These are phyloP conservation scores for Neotoxoptera formosana DNA, from an alignment of 1,140 invertebrate genomes.

Conservation along the genomic window DNA sequence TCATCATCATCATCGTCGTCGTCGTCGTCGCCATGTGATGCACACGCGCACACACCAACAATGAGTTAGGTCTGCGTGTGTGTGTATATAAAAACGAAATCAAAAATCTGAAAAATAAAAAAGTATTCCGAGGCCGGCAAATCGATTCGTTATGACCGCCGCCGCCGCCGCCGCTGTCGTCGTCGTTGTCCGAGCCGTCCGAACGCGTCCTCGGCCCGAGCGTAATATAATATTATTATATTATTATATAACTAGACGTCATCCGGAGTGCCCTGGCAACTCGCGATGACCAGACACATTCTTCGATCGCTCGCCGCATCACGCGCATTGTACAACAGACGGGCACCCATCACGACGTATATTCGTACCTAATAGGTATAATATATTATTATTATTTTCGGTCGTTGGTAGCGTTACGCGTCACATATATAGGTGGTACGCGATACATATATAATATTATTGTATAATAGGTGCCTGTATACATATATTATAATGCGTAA, in stretches of 20 bases:
- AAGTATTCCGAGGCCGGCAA: background rate
- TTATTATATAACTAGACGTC: background rate
- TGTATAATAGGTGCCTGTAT: too few relatives aligned
- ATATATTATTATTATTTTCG: background rate
- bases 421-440: background rate
- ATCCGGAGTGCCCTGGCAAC: background rate
- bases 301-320: background rate
- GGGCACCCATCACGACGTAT: background rate
- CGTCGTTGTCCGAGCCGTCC: background rate
- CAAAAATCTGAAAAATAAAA: background rate
- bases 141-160: background rate
- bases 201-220: background rate
- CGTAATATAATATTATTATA: background rate
- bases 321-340: background rate
- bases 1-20: too few relatives aligned
- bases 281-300: slow-evolving; percentile 13
- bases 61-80: background rate
- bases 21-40: too few relatives aligned
- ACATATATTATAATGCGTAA: background rate
- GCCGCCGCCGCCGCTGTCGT: too few relatives aligned
- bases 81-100: background rate
- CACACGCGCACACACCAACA: background rate
- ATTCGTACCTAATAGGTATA: too few relatives aligned
- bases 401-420: background rate
- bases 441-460: background rate